Evolutionary conservation across 2,888 invertebrate genomes (phyloP).

Genomic region (Dascillus cervinus): DNA sequence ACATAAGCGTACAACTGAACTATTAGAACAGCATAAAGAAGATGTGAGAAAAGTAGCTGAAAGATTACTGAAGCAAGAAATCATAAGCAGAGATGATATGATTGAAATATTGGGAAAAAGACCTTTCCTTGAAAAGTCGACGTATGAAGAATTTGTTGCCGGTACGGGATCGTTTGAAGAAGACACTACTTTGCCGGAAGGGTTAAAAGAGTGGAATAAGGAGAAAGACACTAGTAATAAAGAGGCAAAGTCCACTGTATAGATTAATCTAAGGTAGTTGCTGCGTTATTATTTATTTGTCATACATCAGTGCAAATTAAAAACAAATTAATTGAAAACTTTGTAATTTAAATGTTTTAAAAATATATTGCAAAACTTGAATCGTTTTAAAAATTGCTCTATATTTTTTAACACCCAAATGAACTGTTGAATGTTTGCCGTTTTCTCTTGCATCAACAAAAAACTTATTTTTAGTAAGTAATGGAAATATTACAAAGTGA

Average conservation of each 20-base stretch:
- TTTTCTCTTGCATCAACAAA: too few relatives aligned
- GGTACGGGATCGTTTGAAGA: slow-evolving; percentile 97
- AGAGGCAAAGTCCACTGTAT: too few relatives aligned
- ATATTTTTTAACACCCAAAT: background rate
- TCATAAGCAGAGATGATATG: slow-evolving; percentile 94
- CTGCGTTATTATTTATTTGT: too few relatives aligned
- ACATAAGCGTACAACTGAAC: slow-evolving; percentile 67
- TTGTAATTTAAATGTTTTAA: slow-evolving; percentile 4
- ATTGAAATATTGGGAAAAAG: slow-evolving; percentile 88
- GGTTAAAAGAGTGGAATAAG: slow-evolving; percentile 92
- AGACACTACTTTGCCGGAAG: slow-evolving; percentile 89
- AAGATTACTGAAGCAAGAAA: slow-evolving; percentile 86
- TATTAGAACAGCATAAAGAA: slow-evolving; percentile 73
- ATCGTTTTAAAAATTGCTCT: background rate
- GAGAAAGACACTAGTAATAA: slow-evolving; percentile 38
- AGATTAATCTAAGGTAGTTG: too few relatives aligned
- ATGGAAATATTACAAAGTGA: too few relatives aligned
- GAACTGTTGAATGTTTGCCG: too few relatives aligned
- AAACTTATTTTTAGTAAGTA: too few relatives aligned
- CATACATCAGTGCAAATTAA: too few relatives aligned
- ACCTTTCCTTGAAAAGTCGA: slow-evolving; percentile 97
- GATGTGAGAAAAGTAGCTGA: slow-evolving; percentile 85
- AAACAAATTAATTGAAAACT: too few relatives aligned
- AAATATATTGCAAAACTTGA: background rate
- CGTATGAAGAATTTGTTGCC: slow-evolving; percentile 98